These are phyloP conservation scores for Dendrocincla fuliginosa DNA, from an alignment of 2,797 vertebrate species.

Conservation along the genomic window DNA sequence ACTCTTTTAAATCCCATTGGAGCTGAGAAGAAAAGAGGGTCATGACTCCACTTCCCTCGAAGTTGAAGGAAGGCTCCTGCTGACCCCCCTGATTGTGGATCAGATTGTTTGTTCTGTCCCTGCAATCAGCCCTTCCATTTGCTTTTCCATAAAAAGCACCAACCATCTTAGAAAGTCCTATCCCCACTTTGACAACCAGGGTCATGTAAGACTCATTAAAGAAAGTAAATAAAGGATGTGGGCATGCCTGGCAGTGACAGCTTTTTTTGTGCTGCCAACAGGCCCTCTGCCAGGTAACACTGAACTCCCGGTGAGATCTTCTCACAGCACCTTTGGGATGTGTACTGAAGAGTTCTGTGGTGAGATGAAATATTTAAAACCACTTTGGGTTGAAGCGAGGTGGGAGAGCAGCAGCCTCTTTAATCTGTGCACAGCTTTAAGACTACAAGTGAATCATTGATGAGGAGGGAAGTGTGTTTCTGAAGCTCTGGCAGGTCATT, in stretches of 20 bases:
- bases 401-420: slow-evolving; percentile 51
- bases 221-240: slow-evolving; percentile 33
- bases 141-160: neutral
- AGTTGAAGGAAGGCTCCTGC: neutral
- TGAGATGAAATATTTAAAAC: slow-evolving; percentile 67
- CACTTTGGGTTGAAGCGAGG: slow-evolving; percentile 35
- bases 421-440: slow-evolving; percentile 60
- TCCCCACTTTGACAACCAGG: neutral
- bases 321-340: slow-evolving; percentile 27
- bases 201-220: slow-evolving; percentile 14
- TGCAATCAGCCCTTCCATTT: neutral
- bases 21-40: neutral
- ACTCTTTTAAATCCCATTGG: neutral
- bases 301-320: neutral
- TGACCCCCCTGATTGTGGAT: neutral
- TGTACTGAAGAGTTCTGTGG: slow-evolving; percentile 39
- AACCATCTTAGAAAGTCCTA: neutral
- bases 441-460: slow-evolving; percentile 61
- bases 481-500: slow-evolving; percentile 62
- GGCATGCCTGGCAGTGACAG: neutral
- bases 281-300: slow-evolving; percentile 16
- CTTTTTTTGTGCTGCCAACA: slow-evolving; percentile 30
- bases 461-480: slow-evolving; percentile 56
- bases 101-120: neutral
- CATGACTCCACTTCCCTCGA: neutral